Conservation (phyloP, 2,113 vertebrate genomes). For the Lathamus discolor region DNA sequence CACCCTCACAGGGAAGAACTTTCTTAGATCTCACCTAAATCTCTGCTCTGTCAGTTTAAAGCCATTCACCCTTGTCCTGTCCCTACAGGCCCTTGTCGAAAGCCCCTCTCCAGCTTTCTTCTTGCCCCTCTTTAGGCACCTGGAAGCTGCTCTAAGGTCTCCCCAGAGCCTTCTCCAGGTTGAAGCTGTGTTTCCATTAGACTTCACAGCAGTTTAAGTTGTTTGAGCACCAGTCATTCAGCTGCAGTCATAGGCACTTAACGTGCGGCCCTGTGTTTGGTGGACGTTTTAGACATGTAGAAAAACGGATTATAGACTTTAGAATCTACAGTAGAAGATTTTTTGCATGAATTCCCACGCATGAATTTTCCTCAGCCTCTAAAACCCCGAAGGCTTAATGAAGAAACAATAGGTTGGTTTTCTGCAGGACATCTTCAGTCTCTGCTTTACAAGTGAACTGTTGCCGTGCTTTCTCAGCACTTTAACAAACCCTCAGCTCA, state of each 20-base stretch:
- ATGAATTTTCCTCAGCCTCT: neutral
- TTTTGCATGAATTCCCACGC: neutral
- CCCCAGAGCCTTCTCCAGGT: neutral
- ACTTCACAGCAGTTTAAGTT: neutral
- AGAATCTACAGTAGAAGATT: neutral
- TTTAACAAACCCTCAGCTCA: neutral
- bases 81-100: neutral
- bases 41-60: neutral
- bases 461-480: neutral
- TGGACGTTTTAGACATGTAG: neutral
- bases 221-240: accelerated
- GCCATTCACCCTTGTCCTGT: neutral
- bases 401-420: accelerated
- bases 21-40: neutral
- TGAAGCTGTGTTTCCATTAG: neutral
- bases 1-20: neutral
- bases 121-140: neutral
- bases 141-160: neutral
- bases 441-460: neutral
- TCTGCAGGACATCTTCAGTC: neutral
- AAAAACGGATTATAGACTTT: too few species aligned
- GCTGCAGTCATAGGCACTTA: neutral
- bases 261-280: accelerated
- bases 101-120: neutral
- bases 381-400: neutral